Percentiles rank a stretch among this genome's conserved stretches.
phyloP scores from a whole-genome alignment of 2,888 invertebrate species.

The Toxonevra muliebris region DNA sequence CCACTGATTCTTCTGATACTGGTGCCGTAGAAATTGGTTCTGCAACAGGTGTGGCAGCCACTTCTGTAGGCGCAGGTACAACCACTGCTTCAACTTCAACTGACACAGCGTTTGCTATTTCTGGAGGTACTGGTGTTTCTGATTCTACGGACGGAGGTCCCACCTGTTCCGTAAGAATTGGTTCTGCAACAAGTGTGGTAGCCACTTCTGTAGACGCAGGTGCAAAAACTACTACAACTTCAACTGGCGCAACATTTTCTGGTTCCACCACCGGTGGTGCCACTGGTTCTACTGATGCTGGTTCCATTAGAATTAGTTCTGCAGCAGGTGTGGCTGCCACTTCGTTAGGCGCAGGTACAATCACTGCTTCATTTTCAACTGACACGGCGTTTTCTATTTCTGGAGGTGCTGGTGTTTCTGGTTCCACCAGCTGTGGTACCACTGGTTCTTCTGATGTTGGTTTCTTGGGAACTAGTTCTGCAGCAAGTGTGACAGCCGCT shows the following conservation, averaged over 20 bases:
- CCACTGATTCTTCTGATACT: neutral
- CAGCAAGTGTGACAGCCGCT: too few species aligned
- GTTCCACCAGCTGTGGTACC: too few species aligned
- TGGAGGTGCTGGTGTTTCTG: too few species aligned
- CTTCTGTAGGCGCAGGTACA: neutral
- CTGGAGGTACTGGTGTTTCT: too few species aligned
- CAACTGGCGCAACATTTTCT: neutral
- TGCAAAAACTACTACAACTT: neutral
- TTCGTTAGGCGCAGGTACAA: too few species aligned
- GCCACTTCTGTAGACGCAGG: neutral
- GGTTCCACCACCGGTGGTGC: neutral
- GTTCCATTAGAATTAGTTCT: neutral
- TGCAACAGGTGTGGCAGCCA: too few species aligned
- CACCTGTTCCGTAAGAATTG: neutral
- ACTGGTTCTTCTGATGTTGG: neutral
- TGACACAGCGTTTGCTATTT: neutral
- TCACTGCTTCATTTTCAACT: too few species aligned
- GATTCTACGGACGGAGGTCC: neutral
- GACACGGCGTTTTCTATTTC: too few species aligned
- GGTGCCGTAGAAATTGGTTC: neutral
- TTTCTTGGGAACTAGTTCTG: too few species aligned
- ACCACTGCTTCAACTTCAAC: neutral
- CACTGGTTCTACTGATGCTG: neutral
- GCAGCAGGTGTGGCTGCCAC: too few species aligned
- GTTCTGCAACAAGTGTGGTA: slow-evolving; percentile 8